Base-by-base conservation (phyloP, 1,140 invertebrate genomes). In the Anadara kagoshimensis region DNA sequence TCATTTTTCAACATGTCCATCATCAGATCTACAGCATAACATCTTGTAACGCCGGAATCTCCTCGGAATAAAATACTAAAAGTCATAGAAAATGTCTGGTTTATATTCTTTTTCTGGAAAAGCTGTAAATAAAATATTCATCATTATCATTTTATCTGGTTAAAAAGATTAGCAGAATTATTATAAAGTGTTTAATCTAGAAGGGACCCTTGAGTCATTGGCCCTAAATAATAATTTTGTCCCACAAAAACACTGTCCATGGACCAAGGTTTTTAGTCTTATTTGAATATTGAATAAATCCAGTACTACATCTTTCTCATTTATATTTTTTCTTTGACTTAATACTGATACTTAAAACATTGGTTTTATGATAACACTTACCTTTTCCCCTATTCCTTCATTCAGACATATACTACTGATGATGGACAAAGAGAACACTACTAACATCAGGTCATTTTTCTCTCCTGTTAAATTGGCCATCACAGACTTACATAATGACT, bases 1-100 rank as follows among this genome's bases (percentile, higher is more conserved):
- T 75, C 67, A 43, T 83, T 79, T 69, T 81, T 81, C 1, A 87
- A 61, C 16, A 87, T 63, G 57, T 85, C 85, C 59, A 66, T 79
- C 47, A 88, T 81, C 1, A 88, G 69, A 70, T 88, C 86, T 0
- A 85, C 85, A 59, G 82, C 83, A 73, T 88, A 88, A 12, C 75
- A 68, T 29, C 80, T 78, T 0, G 82, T 78, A 7, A 78, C 72
- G 1, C 73, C 75, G 5, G 78, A 59, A 22, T 84, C 79, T 24
- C 80, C 79, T 66, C 85, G 83, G 44, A 85, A 73, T 26, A 88
- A 53, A 22, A 85, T 80, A 54, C 85, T 84, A 75, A 87, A 88
- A 20, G 85, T 78, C 63, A 85, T 74, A 64, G 86, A 82, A 29
- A 87, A 83, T 44, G 83, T 85, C 61, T 83, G 76, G 24, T 82